phyloP scores from a whole-genome alignment of 1,140 invertebrate genomes.

The Periplaneta americana region DNA sequence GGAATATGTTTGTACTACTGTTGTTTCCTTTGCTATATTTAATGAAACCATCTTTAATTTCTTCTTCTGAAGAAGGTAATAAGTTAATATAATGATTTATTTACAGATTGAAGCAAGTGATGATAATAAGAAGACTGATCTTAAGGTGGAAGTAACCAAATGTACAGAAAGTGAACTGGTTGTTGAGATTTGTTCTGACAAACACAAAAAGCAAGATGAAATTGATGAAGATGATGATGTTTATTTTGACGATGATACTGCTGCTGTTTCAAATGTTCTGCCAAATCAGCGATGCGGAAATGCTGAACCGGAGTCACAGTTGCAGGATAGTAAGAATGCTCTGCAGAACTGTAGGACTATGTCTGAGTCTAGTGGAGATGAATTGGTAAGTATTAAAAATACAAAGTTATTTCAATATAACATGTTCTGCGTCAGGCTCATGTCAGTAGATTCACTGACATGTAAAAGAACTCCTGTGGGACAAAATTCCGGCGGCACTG shows the following conservation, averaged over 20 bases:
- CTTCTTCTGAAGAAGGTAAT: neutral
- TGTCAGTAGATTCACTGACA: no score
- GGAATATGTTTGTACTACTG: no score
- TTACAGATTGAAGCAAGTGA: neutral
- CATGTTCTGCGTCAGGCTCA: no score
- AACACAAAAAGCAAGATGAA: neutral
- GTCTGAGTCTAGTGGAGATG: conserved; percentile 14
- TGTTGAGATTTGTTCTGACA: conserved; percentile 6
- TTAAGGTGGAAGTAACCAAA: neutral
- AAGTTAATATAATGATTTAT: neutral
- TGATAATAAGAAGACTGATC: neutral
- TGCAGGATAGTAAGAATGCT: neutral
- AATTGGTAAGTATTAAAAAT: conserved; percentile 4
- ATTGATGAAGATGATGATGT: neutral
- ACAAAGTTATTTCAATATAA: neutral
- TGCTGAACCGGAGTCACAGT: neutral
- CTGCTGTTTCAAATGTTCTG: neutral
- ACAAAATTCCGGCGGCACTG: no score
- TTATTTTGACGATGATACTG: neutral
- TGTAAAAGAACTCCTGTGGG: no score
- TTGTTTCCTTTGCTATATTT: no score
- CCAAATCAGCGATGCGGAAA: no score
- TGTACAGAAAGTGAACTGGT: conserved; percentile 3
- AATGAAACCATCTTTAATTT: no score
- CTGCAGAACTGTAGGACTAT: neutral